Conservation (phyloP, 2,797 vertebrate genomes). For the Erethizon dorsatum region DNA sequence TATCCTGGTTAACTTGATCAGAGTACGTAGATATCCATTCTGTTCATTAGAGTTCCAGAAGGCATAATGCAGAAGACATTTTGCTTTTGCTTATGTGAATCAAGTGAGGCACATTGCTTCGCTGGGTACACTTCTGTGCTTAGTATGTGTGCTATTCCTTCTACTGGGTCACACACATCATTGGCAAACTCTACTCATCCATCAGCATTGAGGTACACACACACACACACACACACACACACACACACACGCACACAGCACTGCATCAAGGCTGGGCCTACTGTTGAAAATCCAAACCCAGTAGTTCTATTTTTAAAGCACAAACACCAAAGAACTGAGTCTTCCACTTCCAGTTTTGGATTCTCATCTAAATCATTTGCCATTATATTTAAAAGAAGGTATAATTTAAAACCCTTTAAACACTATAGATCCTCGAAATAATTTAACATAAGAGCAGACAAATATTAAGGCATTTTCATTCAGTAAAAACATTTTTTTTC, state of each 20-base stretch:
- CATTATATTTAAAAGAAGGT: slow-evolving; percentile 1
- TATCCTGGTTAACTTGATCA: neutral
- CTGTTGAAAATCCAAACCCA: neutral
- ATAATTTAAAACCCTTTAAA: neutral
- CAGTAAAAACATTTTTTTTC: neutral
- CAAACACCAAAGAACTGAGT: neutral
- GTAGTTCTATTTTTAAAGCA: neutral
- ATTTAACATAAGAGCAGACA: neutral
- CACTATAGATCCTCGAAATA: neutral
- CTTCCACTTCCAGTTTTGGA: neutral
- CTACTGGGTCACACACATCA: neutral
- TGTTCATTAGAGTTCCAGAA: neutral
- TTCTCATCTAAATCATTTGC: slow-evolving; percentile 24
- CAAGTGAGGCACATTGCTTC: neutral
- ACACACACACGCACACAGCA: neutral
- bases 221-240: neutral
- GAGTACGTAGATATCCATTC: too few species aligned
- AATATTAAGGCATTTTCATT: neutral
- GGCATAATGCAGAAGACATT: neutral
- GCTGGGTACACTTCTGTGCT: neutral
- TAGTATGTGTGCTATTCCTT: fast-evolving
- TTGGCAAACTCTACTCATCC: neutral
- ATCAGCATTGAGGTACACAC: neutral
- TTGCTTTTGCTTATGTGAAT: neutral
- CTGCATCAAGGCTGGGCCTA: neutral